phyloP scores from a whole-genome alignment of 2,888 invertebrate genomes.

The Cheilosia vernalis region DNA sequence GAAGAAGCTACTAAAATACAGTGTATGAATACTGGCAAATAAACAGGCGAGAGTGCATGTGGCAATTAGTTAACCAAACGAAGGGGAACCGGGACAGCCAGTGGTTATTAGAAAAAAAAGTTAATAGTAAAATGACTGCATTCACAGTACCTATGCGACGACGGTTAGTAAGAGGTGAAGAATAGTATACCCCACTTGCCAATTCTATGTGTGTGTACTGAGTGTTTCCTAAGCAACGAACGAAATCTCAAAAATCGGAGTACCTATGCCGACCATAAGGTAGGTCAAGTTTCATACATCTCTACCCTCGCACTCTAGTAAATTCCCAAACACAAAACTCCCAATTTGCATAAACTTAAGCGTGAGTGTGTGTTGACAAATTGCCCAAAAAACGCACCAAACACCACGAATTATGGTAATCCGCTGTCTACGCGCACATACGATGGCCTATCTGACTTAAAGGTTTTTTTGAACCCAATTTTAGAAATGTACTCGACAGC shows the following conservation, averaged over 20 bases:
- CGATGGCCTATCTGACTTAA: conserved; percentile 59
- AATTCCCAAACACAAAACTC: conserved; percentile 15
- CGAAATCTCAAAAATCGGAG: not conserved
- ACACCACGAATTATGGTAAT: conserved; percentile 68
- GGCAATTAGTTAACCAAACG: conserved; percentile 69
- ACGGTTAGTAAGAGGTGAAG: conserved; percentile 57
- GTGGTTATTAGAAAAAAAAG: conserved; percentile 13
- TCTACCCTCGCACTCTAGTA: not conserved
- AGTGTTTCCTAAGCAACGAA: too few species aligned
- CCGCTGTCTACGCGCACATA: conserved; percentile 41
- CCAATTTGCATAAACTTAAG: conserved; percentile 65
- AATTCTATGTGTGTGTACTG: too few species aligned
- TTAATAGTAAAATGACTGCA: conserved; percentile 20
- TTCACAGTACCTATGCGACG: conserved; percentile 47
- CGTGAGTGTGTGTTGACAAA: conserved; percentile 61
- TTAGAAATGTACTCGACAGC: conserved; percentile 56
- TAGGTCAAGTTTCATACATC: conserved; percentile 37
- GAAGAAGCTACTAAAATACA: conserved; percentile 36
- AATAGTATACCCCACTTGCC: conserved; percentile 26
- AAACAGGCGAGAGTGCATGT: conserved; percentile 38
- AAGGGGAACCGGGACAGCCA: conserved; percentile 70
- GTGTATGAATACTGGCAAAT: conserved; percentile 17
- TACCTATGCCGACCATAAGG: conserved; percentile 6
- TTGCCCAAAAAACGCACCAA: conserved; percentile 63
- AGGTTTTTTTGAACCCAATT: conserved; percentile 70